Conservation (phyloP, 1,140 invertebrate species). For the Drosophila orosa region DNA sequence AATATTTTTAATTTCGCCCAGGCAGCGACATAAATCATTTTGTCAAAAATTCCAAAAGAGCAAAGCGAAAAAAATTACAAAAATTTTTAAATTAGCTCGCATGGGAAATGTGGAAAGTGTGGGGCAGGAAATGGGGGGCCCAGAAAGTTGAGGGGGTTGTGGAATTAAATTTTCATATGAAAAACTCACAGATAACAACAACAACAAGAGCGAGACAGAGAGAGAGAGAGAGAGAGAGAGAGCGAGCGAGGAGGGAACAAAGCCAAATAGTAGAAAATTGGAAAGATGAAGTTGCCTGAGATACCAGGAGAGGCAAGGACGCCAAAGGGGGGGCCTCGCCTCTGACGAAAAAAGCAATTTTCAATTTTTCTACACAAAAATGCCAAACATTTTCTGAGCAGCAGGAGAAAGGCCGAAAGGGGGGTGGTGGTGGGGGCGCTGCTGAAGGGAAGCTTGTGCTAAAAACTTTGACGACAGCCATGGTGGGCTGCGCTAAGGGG, state of each 20-base stretch:
- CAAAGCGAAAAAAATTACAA: slow-evolving; percentile 81
- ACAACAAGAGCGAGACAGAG: slow-evolving; percentile 24
- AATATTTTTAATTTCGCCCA: slow-evolving; percentile 82
- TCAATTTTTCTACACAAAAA: slow-evolving; percentile 81
- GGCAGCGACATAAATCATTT: slow-evolving; percentile 83
- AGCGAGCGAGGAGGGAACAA: slow-evolving; percentile 40
- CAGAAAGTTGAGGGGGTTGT: slow-evolving; percentile 18
- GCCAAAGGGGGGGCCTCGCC: slow-evolving; percentile 7
- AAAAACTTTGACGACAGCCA: slow-evolving; percentile 76
- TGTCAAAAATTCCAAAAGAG: slow-evolving; percentile 83
- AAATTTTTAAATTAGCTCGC: slow-evolving; percentile 83
- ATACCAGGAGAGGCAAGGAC: slow-evolving; percentile 59
- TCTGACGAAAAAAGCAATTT: slow-evolving; percentile 79
- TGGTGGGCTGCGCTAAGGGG: slow-evolving; percentile 9
- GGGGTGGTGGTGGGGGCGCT: not conserved
- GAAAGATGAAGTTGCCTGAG: slow-evolving; percentile 79
- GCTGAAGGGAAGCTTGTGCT: slow-evolving; percentile 56
- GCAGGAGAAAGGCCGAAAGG: slow-evolving; percentile 10
- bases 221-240: not conserved
- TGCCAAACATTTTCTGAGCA: slow-evolving; percentile 52
- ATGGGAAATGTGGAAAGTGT: slow-evolving; percentile 40
- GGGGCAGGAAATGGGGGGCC: not conserved
- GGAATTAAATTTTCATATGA: slow-evolving; percentile 83
- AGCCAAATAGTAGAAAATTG: slow-evolving; percentile 83
- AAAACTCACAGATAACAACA: slow-evolving; percentile 62